Base-by-base conservation (phyloP, 2,113 vertebrate species). In the Condylura cristata region DNA sequence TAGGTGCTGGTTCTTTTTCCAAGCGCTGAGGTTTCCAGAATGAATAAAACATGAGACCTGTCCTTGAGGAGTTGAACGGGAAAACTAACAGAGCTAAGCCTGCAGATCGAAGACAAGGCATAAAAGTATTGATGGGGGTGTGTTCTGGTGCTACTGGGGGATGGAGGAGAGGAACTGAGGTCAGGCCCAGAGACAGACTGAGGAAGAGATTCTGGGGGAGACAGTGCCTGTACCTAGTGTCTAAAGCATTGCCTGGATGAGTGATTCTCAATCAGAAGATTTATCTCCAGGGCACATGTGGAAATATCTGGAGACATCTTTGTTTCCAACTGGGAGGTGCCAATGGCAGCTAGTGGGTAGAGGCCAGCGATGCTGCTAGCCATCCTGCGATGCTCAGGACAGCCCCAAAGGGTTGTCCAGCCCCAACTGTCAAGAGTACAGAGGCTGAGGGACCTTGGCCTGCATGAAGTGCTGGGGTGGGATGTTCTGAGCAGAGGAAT, bases 1-100 rank as follows among this genome's bases (percentile, higher is more conserved):
- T 32, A 0, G 0, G 24, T 0, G 1, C 74, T 30, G 17, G 74
- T 30, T 89, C 63, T 44, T 58, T 34, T n/a, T 84, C 84, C 1
- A 17, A 84, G 75, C 18, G 75, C 70, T 53, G 86, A 92, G 85
- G 80, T 37, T 90, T 87, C 87, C 44, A 72, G 51, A 30, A 90
- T 89, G 89, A 96, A 96, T 95, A 85, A 93, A 95, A 95, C 56
- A 78, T 86, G 66, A 92, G 39, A 78, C 75, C 41, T 88, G 78
- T 34, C 92, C 92, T 95, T 88, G 81, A 95, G 39, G 61, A 76
- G 85, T 72, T 26, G 0, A 66, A 56, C 5, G 30, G 72, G 32
- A 48, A 13, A 81, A 84, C 37, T 18, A 41, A 72, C 34, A 63
- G 11, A 63, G 16, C 41, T 32, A 70, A 61, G 44, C 6, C 16